These are phyloP conservation scores for Argyrosomus japonicus DNA, from an alignment of 2,113 vertebrate genomes.

Conservation along the genomic window DNA sequence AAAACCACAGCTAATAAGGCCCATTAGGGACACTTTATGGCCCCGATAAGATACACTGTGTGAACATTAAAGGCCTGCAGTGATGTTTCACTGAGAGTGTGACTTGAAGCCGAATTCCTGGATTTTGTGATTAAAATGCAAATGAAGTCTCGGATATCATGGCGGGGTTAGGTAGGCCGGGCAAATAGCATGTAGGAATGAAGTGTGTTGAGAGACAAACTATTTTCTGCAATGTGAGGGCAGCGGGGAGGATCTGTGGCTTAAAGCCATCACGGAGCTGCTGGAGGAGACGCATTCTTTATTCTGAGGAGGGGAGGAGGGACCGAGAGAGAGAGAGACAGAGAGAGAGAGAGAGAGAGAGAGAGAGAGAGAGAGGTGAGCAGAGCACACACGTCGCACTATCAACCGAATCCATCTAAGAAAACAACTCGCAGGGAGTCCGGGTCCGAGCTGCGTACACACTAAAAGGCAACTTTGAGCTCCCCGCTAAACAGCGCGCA, in stretches of 20 bases:
- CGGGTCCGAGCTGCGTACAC: conserved; percentile 70
- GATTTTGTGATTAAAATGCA: conserved; percentile 55
- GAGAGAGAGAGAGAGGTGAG: conserved; percentile 66
- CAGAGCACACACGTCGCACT: conserved; percentile 83
- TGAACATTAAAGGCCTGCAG: conserved; percentile 1
- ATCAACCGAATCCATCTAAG: conserved; percentile 89
- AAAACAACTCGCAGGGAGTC: conserved; percentile 89
- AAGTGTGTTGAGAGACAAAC: conserved; percentile 59
- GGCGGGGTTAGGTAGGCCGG: conserved; percentile 15
- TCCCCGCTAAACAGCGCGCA: conserved; percentile 60
- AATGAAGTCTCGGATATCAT: conserved; percentile 35
- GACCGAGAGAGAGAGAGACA: conserved; percentile 60
- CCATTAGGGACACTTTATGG: background rate
- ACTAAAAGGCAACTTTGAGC: conserved; percentile 75
- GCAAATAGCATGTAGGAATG: conserved; percentile 32
- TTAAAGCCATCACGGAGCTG: conserved; percentile 78
- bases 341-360: conserved; percentile 48
- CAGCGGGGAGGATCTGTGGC: conserved; percentile 78
- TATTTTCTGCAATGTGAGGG: conserved; percentile 76
- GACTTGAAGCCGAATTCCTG: conserved; percentile 7
- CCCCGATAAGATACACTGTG: background rate
- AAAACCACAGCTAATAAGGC: background rate
- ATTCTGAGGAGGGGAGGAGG: conserved; percentile 88
- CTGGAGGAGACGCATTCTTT: conserved; percentile 89
- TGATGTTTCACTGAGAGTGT: conserved; percentile 23